Evolutionary conservation across 2,888 invertebrate genomes (phyloP).

Genomic region (Ennomos fuscantarius): DNA sequence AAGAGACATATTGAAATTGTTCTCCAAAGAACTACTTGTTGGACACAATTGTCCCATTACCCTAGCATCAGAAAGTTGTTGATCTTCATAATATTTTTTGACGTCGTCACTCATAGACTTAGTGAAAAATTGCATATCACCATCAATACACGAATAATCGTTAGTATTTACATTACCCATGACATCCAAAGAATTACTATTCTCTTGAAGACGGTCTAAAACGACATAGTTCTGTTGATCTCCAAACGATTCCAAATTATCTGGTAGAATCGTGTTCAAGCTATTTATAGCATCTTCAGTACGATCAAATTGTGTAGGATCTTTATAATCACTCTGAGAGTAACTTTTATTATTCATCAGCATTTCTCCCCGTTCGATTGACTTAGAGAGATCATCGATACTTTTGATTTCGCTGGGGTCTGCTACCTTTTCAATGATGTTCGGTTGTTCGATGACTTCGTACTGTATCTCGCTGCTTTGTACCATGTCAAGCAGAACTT

Average conservation of each 20-base stretch:
- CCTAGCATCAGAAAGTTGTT: slow-evolving; percentile 67
- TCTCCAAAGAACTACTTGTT: slow-evolving; percentile 68
- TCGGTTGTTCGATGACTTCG: slow-evolving; percentile 81
- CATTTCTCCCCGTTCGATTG: slow-evolving; percentile 78
- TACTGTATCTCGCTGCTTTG: slow-evolving; percentile 82
- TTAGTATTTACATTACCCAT: slow-evolving; percentile 62
- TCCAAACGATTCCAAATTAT: slow-evolving; percentile 73
- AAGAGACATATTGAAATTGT: slow-evolving; percentile 73
- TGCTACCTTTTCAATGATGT: slow-evolving; percentile 79
- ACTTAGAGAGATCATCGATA: slow-evolving; percentile 79
- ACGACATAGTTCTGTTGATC: slow-evolving; percentile 77
- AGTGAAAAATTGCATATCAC: slow-evolving; percentile 79
- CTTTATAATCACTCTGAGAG: slow-evolving; percentile 60
- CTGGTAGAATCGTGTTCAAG: slow-evolving; percentile 73
- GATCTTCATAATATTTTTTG: slow-evolving; percentile 78
- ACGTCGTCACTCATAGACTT: slow-evolving; percentile 81
- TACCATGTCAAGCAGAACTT: slow-evolving; percentile 84
- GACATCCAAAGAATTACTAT: slow-evolving; percentile 61
- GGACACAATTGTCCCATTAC: slow-evolving; percentile 75
- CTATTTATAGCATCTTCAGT: slow-evolving; percentile 73
- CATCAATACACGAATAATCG: slow-evolving; percentile 78
- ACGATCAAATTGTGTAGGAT: slow-evolving; percentile 55
- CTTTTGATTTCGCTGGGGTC: slow-evolving; percentile 81
- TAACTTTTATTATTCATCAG: slow-evolving; percentile 66
- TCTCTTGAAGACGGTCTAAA: slow-evolving; percentile 66